phyloP scores from a whole-genome alignment of 2,888 invertebrate species.

The Dynastes grantii region DNA sequence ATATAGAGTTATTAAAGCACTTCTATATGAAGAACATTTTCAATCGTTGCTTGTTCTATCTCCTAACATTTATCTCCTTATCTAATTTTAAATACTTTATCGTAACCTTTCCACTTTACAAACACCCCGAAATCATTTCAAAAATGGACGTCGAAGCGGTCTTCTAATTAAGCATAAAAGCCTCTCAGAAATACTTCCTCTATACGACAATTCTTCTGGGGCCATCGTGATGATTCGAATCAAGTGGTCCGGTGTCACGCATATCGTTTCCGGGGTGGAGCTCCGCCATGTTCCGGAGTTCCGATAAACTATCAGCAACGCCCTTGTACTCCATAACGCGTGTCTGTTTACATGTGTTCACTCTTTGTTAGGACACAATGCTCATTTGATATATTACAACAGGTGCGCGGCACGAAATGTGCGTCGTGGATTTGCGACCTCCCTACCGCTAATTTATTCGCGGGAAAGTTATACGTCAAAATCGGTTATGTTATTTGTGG shows the following conservation, averaged over 20 bases:
- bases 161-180: slow-evolving; percentile 42
- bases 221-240: slow-evolving; percentile 26
- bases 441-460: too few species aligned
- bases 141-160: slow-evolving; percentile 18
- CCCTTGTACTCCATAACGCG: slow-evolving; percentile 61
- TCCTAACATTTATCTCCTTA: too few species aligned
- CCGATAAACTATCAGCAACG: slow-evolving; percentile 67
- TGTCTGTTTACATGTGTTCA: slow-evolving; percentile 53
- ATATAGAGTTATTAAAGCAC: too few species aligned
- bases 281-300: slow-evolving; percentile 66
- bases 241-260: slow-evolving; percentile 61
- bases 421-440: too few species aligned
- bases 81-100: too few species aligned
- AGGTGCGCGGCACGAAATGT: slow-evolving; percentile 41
- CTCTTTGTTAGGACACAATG: slow-evolving; percentile 50
- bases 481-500: too few species aligned
- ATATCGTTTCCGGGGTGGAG: slow-evolving; percentile 66
- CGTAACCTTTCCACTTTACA: too few species aligned
- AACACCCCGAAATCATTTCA: background rate
- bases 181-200: slow-evolving; percentile 22
- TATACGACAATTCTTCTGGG: background rate
- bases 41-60: too few species aligned
- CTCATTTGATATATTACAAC: slow-evolving; percentile 49
- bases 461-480: too few species aligned
- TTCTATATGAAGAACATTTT: too few species aligned